Base-by-base conservation (phyloP, 2,888 invertebrate genomes). In the Sylvicola cinctus region DNA sequence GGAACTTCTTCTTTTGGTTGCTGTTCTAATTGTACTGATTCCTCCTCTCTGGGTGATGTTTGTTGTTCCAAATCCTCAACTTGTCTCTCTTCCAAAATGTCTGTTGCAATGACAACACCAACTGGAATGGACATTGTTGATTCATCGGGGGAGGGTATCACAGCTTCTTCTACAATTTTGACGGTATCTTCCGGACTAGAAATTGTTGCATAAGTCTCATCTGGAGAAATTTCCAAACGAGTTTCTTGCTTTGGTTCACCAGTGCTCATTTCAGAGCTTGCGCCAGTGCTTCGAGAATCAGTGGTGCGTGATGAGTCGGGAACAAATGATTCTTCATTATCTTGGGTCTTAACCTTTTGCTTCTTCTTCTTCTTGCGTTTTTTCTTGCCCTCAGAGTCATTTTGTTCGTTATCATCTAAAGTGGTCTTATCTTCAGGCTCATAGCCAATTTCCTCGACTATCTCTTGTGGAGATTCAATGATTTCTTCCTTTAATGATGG, bases 401-500 rank as follows among this genome's bases (percentile, higher is more conserved):
- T 57, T 16, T 39, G 29, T 16, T 40, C 41, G 3, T 32, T 27
- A 25, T 50, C 51, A 48, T 54, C 62, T 15, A 68, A 57, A 2
- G 72, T 68, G 40, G 70, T 60, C 41, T 70, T 66, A 46, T 75
- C 49, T 29, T 52, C 79, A 8, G 75, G 67, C 49, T 79, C 78
- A 46, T 80, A 79, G n/a, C 77, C 78, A 39, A 62, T 62, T 47
- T 70, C 73, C 20, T 43, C 43, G 6, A 44, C 60, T 27, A 60
- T 56, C 15, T 64, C 60, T 34, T 66, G 65, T 10, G 42, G 43
- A 17, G 43, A 40, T 12, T 33, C 16, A 6, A 36, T 25, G 2
- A 35, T 12, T n/a, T 20, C 20, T 20, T 20, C 20, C 20, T 20
- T 20, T 20, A 20, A 20, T 8, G 20, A 20, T 8, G 20, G 20